Conservation (phyloP, 1,140 invertebrate genomes). For the Drosophila takahashii region DNA sequence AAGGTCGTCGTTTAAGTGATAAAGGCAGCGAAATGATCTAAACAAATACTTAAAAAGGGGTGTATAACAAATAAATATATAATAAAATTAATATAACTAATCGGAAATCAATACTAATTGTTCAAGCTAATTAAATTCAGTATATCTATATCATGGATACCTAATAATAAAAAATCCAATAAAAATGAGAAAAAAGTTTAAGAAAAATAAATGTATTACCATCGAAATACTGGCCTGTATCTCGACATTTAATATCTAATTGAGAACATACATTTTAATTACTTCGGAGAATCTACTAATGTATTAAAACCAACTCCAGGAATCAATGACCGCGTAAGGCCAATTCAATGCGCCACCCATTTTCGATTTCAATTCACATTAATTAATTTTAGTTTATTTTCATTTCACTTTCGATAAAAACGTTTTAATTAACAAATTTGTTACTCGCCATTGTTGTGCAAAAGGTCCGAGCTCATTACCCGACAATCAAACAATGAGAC, state of each 20-base stretch:
- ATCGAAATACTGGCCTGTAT: background rate
- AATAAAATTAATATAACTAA: background rate
- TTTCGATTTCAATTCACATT: conserved; percentile 59
- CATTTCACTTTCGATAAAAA: conserved; percentile 53
- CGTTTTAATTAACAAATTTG: conserved; percentile 60
- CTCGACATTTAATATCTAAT: background rate
- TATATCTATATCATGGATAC: background rate
- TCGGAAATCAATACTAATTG: background rate
- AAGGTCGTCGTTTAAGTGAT: conserved; percentile 23
- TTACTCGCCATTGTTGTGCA: conserved; percentile 3
- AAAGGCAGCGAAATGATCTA: background rate
- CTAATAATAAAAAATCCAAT: background rate
- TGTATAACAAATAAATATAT: background rate
- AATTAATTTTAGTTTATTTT: conserved; percentile 37
- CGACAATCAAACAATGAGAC: conserved; percentile 38
- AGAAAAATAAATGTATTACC: background rate
- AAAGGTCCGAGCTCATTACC: conserved; percentile 49
- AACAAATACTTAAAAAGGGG: background rate
- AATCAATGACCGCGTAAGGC: conserved; percentile 59
- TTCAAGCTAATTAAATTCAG: background rate
- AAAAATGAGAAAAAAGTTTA: background rate
- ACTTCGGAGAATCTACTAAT: background rate
- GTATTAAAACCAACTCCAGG: conserved; percentile 19
- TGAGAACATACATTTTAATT: conserved; percentile 2
- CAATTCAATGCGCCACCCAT: conserved; percentile 10